These are phyloP conservation scores for Agrotis puta DNA, from an alignment of 2,888 invertebrate genomes.

Conservation along the genomic window DNA sequence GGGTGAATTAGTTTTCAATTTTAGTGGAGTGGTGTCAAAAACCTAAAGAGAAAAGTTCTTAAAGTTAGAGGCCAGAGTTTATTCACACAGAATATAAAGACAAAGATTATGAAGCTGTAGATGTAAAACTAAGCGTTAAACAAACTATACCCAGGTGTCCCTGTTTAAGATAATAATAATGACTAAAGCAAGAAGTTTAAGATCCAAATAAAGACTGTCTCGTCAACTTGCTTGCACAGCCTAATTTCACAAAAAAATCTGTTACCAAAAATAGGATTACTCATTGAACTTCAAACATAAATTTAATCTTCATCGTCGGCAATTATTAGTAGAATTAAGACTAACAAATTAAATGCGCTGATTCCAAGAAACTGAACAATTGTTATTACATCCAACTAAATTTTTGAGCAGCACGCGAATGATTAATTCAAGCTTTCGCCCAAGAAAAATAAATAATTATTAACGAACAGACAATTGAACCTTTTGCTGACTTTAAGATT, in stretches of 20 bases:
- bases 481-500: conserved; percentile 1
- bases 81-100: conserved; percentile 5
- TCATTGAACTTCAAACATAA: conserved; percentile 56
- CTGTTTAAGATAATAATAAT: conserved; percentile 15
- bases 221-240: conserved; percentile 36
- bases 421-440: conserved; percentile 28
- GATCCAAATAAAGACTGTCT: conserved; percentile 21
- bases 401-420: conserved; percentile 53
- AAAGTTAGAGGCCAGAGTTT: conserved; percentile 9
- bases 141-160: conserved; percentile 26
- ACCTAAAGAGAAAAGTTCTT: not conserved
- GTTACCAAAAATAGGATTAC: conserved; percentile 36
- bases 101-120: conserved; percentile 21
- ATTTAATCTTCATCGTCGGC: conserved; percentile 52
- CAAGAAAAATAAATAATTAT: not conserved
- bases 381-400: conserved; percentile 40
- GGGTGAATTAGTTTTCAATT: not conserved
- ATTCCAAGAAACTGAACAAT: conserved; percentile 58
- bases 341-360: conserved; percentile 56
- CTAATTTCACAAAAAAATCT: conserved; percentile 43
- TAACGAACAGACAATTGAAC: not conserved
- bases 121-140: conserved; percentile 7
- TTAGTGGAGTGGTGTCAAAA: not conserved
- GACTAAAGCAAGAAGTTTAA: conserved; percentile 32
- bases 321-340: conserved; percentile 61